These are phyloP conservation scores for Elegia similella DNA, from an alignment of 2,888 invertebrate species.

Conservation along the genomic window DNA sequence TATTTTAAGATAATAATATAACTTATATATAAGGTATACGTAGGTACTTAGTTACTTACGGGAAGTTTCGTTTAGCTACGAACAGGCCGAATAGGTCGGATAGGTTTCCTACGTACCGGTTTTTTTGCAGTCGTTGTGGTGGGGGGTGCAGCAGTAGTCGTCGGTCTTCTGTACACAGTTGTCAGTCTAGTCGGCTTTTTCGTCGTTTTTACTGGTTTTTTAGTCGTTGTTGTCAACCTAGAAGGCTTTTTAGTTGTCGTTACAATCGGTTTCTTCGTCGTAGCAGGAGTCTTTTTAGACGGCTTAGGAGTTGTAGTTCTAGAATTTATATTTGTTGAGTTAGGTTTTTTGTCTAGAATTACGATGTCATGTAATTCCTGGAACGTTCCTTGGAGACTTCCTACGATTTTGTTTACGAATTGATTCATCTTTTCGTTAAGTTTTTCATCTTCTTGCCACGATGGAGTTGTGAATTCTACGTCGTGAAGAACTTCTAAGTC, in stretches of 20 bases:
- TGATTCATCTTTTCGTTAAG: conserved; percentile 90
- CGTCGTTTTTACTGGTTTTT: conserved; percentile 67
- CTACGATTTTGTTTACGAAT: conserved; percentile 91
- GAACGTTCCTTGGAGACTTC: conserved; percentile 91
- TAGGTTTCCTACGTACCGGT: conserved; percentile 49
- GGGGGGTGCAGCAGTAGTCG: conserved; percentile 43
- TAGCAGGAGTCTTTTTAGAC: conserved; percentile 53
- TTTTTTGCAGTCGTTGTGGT: conserved; percentile 57
- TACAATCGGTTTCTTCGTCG: conserved; percentile 68
- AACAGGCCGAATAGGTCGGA: conserved; percentile 3
- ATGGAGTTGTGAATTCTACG: conserved; percentile 88
- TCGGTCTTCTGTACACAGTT: conserved; percentile 48
- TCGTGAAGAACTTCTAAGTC: conserved; percentile 75
- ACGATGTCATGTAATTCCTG: conserved; percentile 90
- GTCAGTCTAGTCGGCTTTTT: conserved; percentile 64
- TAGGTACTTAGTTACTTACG: too few relatives aligned
- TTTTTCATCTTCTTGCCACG: conserved; percentile 88
- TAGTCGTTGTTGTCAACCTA: conserved; percentile 59
- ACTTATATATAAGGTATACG: too few relatives aligned
- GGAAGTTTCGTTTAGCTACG: not conserved
- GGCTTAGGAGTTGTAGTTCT: conserved; percentile 67
- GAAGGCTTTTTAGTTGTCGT: conserved; percentile 66
- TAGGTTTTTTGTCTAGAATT: conserved; percentile 70
- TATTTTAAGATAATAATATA: too few relatives aligned
- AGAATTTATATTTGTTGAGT: conserved; percentile 46